Conservation (phyloP, 2,797 vertebrate genomes). For the Erpetoichthys calabaricus region DNA sequence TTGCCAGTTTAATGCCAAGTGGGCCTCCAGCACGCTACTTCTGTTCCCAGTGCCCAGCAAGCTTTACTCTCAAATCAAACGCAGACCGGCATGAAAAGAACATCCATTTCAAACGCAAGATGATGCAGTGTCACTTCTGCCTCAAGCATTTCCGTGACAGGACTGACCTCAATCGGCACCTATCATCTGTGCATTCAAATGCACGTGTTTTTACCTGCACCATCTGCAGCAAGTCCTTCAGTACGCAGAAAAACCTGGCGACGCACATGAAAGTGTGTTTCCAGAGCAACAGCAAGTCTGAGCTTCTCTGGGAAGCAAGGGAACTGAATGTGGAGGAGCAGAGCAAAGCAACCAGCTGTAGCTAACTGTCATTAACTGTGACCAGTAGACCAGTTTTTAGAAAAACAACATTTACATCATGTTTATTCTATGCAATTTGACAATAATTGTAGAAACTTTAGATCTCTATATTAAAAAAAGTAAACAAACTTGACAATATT, state of each 20-base stretch:
- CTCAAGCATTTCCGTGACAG: constrained; percentile 53
- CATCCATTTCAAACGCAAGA: constrained; percentile 61
- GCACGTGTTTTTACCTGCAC: constrained; percentile 43
- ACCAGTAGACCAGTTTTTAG: no score
- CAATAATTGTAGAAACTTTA: no score
- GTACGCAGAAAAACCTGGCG: constrained; percentile 57
- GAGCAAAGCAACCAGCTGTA: constrained; percentile 24
- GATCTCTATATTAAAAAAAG: no score
- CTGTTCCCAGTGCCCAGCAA: constrained; percentile 59
- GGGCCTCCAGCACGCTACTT: constrained; percentile 43
- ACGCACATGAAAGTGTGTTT: constrained; percentile 52
- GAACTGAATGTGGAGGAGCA: constrained; percentile 16
- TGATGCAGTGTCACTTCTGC: constrained; percentile 58
- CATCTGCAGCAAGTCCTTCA: constrained; percentile 53
- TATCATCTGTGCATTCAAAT: constrained; percentile 48
- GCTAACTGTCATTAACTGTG: neutral
- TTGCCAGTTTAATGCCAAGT: neutral
- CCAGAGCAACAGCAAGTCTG: constrained; percentile 32
- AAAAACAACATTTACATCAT: no score
- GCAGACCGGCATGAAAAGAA: constrained; percentile 63
- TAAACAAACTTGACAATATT: no score
- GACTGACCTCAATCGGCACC: constrained; percentile 55
- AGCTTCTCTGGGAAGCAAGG: constrained; percentile 20
- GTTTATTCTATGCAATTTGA: no score
- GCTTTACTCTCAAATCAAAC: constrained; percentile 70